A percentile compares a stretch with the other conserved stretches of the same genome.
These are phyloP conservation scores for Lepus oiostolus DNA, from an alignment of 2,797 vertebrate species.

Conservation along the genomic window DNA sequence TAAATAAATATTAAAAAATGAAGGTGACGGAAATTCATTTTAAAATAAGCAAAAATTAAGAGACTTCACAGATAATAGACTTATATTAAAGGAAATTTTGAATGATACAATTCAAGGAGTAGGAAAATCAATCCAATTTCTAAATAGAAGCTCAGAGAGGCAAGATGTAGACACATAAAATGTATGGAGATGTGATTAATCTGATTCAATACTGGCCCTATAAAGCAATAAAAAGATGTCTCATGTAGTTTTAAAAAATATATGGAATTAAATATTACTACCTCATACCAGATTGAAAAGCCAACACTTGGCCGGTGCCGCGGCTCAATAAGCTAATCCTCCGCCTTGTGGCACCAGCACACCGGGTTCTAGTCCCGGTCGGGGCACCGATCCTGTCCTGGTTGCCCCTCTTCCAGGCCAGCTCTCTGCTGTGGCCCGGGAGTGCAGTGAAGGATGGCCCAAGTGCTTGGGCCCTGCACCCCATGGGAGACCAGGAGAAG, in stretches of 20 bases:
- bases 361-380: no score
- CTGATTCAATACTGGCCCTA: neutral
- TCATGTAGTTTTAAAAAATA: neutral
- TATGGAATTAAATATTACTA: neutral
- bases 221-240: neutral
- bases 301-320: neutral
- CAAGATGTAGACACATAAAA: conserved; percentile 1
- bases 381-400: no score
- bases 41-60: conserved; percentile 4
- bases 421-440: no score
- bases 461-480: no score
- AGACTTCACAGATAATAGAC: neutral
- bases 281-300: neutral
- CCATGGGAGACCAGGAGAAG: no score
- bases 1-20: neutral
- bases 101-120: neutral
- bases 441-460: no score
- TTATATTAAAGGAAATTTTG: conserved; percentile 5
- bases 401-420: no score
- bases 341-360: no score
- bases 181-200: neutral
- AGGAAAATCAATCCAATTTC: neutral
- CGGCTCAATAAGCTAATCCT: no score
- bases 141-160: neutral
- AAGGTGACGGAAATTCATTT: neutral